phyloP scores from a whole-genome alignment of 2,113 vertebrate genomes.

The Neotoma lepida region DNA sequence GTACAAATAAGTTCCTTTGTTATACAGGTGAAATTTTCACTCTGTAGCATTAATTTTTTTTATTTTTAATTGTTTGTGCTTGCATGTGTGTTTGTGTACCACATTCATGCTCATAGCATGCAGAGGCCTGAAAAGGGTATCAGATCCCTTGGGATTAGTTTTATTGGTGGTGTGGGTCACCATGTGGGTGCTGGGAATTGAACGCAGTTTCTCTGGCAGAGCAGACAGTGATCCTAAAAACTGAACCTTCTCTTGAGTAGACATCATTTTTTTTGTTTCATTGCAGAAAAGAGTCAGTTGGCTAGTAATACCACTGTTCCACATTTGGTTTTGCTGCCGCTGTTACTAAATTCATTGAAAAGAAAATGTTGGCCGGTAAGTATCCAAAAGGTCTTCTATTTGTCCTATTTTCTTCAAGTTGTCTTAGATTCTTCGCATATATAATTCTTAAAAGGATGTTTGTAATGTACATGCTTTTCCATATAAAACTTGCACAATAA shows the following conservation, averaged over 20 bases:
- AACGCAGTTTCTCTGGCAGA: background rate
- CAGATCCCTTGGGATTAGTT: background rate
- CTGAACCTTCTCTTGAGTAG: background rate
- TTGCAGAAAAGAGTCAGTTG: background rate
- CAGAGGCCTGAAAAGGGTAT: background rate
- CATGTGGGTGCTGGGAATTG: background rate
- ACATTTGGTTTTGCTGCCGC: background rate
- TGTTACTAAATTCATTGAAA: background rate
- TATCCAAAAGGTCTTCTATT: background rate
- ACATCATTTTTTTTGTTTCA: background rate
- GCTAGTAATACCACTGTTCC: background rate
- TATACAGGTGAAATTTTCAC: background rate
- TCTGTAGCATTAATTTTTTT: background rate
- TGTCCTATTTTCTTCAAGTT: background rate
- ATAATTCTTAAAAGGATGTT: background rate
- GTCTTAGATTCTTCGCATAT: background rate
- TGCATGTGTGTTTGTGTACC: background rate
- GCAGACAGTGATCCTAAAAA: background rate
- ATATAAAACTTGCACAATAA: background rate
- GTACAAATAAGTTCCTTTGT: background rate
- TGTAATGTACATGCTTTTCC: background rate
- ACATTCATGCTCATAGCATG: background rate
- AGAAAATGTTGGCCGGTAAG: background rate
- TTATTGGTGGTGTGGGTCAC: background rate
- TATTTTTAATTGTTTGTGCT: background rate